A percentile compares a stretch with the other conserved stretches of the same genome.
Evolutionary conservation across 35 echinoderm and acorn worm species (phyloP).

Genomic region (Eucidaris tribuloides): DNA sequence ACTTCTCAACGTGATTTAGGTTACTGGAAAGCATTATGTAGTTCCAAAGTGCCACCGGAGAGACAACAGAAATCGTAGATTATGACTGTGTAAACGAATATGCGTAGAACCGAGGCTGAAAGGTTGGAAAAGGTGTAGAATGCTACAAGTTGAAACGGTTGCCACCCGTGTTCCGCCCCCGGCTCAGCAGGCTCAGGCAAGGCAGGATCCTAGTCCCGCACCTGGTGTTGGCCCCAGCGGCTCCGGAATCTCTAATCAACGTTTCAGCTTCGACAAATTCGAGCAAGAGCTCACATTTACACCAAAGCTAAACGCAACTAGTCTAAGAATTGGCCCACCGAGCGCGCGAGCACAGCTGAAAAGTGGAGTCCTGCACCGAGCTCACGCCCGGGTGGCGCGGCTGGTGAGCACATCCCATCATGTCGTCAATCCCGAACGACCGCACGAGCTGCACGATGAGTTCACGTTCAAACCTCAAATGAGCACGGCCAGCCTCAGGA

Average conservation of each 20-base stretch:
- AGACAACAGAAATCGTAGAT: too few relatives aligned
- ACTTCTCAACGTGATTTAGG: not conserved
- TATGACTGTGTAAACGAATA: too few relatives aligned
- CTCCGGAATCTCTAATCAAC: not conserved
- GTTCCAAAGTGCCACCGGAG: too few relatives aligned
- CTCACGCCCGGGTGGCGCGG: not conserved
- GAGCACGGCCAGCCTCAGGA: slow-evolving; percentile 85
- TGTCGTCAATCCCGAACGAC: too few relatives aligned
- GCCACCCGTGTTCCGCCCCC: not conserved
- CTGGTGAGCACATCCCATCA: not conserved
- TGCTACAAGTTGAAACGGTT: slow-evolving; percentile 37
- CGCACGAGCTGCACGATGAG: slow-evolving; percentile 21
- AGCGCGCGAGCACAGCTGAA: slow-evolving; percentile 11
- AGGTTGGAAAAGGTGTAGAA: slow-evolving; percentile 13
- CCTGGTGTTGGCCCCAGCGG: not conserved
- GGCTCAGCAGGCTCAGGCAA: not conserved
- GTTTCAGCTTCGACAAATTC: slow-evolving; percentile 29
- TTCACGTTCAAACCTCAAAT: slow-evolving; percentile 95
- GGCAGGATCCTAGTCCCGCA: not conserved
- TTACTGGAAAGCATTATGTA: not conserved
- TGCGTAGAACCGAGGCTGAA: not conserved
- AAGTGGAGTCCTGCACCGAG: slow-evolving; percentile 36
- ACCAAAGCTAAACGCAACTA: slow-evolving; percentile 81
- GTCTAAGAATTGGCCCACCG: slow-evolving; percentile 67
- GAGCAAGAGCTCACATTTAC: slow-evolving; percentile 83